phyloP scores from a whole-genome alignment of 2,888 invertebrate genomes.

The Alentia gelatinosa region DNA sequence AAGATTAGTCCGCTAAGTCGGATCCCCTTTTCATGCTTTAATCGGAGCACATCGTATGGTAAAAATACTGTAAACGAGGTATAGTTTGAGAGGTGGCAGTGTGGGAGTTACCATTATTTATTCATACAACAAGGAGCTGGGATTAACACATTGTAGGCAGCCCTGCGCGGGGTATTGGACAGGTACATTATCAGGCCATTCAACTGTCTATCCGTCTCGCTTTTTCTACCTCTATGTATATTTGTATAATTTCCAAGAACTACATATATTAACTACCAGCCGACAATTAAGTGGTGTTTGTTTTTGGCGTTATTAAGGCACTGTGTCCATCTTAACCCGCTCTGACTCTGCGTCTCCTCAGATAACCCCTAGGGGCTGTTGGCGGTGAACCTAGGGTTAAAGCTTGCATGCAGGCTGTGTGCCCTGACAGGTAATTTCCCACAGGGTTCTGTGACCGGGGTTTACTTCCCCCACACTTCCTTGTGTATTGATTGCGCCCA shows the following conservation, averaged over 20 bases:
- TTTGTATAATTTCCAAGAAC: too few relatives aligned
- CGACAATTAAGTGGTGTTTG: neutral
- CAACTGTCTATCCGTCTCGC: too few relatives aligned
- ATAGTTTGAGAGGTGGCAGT: neutral
- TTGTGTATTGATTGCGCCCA: neutral
- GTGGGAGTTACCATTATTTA: neutral
- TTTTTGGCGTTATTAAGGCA: neutral
- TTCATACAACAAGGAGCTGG: neutral
- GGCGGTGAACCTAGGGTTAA: neutral
- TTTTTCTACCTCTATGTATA: too few relatives aligned
- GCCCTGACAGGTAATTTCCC: conserved; percentile 22
- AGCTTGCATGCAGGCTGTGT: neutral
- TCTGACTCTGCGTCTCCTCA: neutral
- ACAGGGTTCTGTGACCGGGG: neutral
- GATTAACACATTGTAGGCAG: too few relatives aligned
- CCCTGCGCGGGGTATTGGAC: too few relatives aligned
- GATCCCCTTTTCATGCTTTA: neutral
- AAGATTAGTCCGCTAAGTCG: too few relatives aligned
- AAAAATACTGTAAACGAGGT: neutral
- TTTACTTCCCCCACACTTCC: neutral
- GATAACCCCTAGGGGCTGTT: neutral
- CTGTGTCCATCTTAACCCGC: neutral
- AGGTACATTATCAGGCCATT: too few relatives aligned
- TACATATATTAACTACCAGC: too few relatives aligned
- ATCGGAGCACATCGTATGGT: neutral